Evolutionary conservation across 2,888 invertebrate genomes (phyloP), one percentile per base, ranked within the genome.

Genomic region (Perdita meconis): DNA sequence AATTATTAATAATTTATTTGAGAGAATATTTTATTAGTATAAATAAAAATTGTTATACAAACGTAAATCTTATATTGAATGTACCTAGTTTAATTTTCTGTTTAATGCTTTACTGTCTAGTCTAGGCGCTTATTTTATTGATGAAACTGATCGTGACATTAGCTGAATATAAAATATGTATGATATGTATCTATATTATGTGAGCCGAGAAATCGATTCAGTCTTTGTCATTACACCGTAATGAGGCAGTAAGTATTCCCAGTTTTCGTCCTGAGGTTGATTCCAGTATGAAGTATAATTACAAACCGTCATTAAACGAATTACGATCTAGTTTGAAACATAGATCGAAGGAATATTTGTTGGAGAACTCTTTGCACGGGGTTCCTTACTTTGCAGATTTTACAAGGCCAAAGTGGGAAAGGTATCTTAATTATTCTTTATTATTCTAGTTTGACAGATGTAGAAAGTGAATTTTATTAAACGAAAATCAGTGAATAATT

Each of bases 351-450:
- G 89, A 90, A 69, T 90, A 78, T 73, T 65, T 90, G 22, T 80
- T 86, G 19, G 87, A 89, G 56, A 90, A 89, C 64, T 83, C 96
- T 0, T 93, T 97, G 42, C 97, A 97, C 89, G 97, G 97, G 16
- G 96, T 97, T 0, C 94, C 95, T 26, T 97, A 97, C 86, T 96
- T 97, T 66, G 96, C 96, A 1, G 96, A 97, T 90, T 94, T 94
- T 76, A 95, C 95, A 22, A 93, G 96, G 56, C 96, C 96, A 1
- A 95, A 96, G 90, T 95, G 95, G 89, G 97, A 97, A 93, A 96
- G 96, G 96, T 96, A 59, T 51, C 8, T 4, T 51, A 13, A 19
- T 30, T 24, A 51, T 63, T 34, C 0, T 16, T 13, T 26, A 19
- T 60, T 53, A 16, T 30, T 30, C 2, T 6, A 30, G 30, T 30